Base-by-base conservation (phyloP, 2,113 vertebrate species). In the Pongo pygmaeus region DNA sequence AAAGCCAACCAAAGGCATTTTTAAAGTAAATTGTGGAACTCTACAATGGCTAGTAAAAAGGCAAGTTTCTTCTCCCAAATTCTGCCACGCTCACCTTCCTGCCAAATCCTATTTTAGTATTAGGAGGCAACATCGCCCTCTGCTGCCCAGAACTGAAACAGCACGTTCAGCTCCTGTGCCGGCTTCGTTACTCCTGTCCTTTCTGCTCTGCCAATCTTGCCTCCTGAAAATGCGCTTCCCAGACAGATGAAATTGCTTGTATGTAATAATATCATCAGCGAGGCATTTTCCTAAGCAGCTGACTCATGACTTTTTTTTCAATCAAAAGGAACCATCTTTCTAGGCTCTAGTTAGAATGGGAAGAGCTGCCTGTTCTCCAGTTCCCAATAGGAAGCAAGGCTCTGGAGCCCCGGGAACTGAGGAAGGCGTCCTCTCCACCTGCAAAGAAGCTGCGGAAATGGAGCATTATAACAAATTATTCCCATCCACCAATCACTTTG, bases 241-340 rank as follows among this genome's bases (percentile, higher is more conserved):
- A 98, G 38, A n/a, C 96, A 18, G 95, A 96, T 93, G 93, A 95
- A 95, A 97, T 98, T 97, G 97, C 98, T 98, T 91, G 27, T 93
- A 85, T 97, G 97, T 83, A 97, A 96, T 98, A 97, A 5, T 97
- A 97, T 96, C 97, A 97, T 52, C 97, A 98, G 97, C 52, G 93
- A 98, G 96, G 98, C 98, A 97, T 97, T 98, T 96, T 97, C 94
- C 95, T 93, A 96, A 96, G 75, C 97, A 96, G 98, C 97, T 98
- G 98, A 98, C 98, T 98, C 97, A 98, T 98, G 96, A 81, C 93
- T 98, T 97, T 95, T 97, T 67, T 64, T 93, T 57, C 46, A 72
- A 74, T 89, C 93, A 86, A 94, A 98, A 98, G 78, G 74, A 97
- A 97, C 96, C 77, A 95, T 83, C 84, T 91, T 98, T 98, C 97